These are phyloP conservation scores for Ciconia boyciana DNA, from an alignment of 2,113 vertebrate species.

Conservation along the genomic window DNA sequence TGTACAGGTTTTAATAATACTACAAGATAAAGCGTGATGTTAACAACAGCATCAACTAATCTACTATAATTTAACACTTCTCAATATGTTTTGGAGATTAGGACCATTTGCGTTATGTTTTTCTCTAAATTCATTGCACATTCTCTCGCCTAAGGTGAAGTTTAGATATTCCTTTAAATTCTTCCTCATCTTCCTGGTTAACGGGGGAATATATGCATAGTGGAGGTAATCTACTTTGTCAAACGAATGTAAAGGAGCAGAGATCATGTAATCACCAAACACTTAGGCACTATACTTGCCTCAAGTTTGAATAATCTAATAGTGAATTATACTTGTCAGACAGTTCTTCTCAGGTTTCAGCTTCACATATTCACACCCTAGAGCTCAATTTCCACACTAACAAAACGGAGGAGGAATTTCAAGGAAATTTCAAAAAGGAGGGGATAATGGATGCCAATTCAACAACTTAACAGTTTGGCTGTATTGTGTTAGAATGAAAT, in stretches of 20 bases:
- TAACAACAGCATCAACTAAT: background rate
- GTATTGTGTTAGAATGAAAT: background rate
- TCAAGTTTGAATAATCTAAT: background rate
- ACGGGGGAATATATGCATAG: background rate
- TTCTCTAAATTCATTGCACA: background rate
- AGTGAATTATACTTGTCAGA: background rate
- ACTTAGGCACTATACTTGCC: background rate
- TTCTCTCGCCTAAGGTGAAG: background rate
- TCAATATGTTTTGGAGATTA: background rate
- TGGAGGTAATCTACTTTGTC: background rate
- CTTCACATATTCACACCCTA: background rate
- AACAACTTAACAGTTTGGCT: accelerated
- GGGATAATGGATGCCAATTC: background rate
- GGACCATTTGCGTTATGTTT: background rate
- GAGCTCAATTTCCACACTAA: background rate
- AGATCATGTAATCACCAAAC: background rate
- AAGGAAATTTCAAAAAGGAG: background rate
- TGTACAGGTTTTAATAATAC: background rate
- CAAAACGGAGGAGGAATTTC: background rate
- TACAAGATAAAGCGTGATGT: background rate
- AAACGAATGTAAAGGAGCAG: background rate
- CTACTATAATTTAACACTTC: background rate
- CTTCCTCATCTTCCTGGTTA: background rate
- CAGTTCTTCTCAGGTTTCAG: background rate
- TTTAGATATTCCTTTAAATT: background rate